Conservation (phyloP, 2,797 vertebrate species). For the Potorous gilbertii region DNA sequence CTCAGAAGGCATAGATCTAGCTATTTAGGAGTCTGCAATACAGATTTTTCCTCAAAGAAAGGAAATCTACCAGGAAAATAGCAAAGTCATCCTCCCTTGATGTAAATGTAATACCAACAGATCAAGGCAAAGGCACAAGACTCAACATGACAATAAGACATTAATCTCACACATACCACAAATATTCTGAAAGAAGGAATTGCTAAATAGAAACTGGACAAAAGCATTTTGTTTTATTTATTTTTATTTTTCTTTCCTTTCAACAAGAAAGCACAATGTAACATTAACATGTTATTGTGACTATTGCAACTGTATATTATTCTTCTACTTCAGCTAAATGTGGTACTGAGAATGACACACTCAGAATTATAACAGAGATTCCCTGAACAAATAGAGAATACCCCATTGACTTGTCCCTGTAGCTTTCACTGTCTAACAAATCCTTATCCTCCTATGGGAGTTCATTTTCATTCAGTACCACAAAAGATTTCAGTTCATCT, state of each 20-base stretch:
- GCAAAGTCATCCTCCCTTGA: no score
- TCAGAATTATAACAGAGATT: not conserved
- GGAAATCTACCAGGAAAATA: no score
- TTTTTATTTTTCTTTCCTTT: not conserved
- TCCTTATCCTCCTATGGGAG: not conserved
- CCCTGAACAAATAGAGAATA: slow-evolving; percentile 4
- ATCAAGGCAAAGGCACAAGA: slow-evolving; percentile 28
- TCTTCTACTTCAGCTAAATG: not conserved
- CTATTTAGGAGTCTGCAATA: no score
- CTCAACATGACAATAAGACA: not conserved
- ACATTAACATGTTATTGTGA: not conserved
- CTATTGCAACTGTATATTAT: not conserved
- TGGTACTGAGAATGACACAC: not conserved
- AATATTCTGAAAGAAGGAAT: not conserved
- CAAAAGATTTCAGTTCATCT: not conserved
- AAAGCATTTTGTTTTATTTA: not conserved
- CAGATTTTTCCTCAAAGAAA: no score
- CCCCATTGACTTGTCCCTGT: fast-evolving
- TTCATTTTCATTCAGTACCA: not conserved
- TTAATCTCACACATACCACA: not conserved
- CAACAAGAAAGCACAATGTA: not conserved
- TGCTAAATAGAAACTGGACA: not conserved
- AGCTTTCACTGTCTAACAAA: slow-evolving; percentile 37
- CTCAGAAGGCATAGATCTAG: no score
- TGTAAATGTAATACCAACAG: slow-evolving; percentile 37